Evolutionary conservation across 2,888 invertebrate genomes (phyloP).

Genomic region (Gandaritis pyraliata): DNA sequence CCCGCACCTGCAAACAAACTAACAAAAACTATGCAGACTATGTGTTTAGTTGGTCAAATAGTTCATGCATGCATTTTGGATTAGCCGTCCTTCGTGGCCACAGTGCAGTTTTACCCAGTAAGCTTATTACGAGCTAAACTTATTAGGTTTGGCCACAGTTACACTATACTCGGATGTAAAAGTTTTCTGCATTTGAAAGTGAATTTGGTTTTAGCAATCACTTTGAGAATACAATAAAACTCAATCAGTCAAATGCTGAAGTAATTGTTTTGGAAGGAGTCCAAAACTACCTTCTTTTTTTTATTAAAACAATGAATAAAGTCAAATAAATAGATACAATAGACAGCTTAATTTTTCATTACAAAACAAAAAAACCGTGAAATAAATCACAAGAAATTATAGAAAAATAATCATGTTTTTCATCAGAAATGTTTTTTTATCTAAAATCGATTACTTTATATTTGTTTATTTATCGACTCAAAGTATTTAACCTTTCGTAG

Average conservation of each 20-base stretch:
- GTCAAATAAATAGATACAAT: too few relatives aligned
- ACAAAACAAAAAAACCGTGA: too few relatives aligned
- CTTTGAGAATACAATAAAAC: conserved; percentile 14
- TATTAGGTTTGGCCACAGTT: background rate
- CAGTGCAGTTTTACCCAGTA: conserved; percentile 39
- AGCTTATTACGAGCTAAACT: background rate
- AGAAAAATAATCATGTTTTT: too few relatives aligned
- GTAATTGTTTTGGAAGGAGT: conserved; percentile 9
- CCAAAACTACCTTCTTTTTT: conserved; percentile 9
- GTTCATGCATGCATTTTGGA: conserved; percentile 63
- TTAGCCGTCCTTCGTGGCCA: conserved; percentile 49
- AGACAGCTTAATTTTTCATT: too few relatives aligned
- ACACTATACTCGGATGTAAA: background rate
- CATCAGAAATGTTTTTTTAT: too few relatives aligned
- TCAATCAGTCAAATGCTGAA: conserved; percentile 13
- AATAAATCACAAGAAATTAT: too few relatives aligned
- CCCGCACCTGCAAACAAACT: conserved; percentile 27
- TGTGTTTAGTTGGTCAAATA: conserved; percentile 59
- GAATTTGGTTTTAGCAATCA: background rate
- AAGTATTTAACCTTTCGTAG: too few relatives aligned
- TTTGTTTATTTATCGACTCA: too few relatives aligned
- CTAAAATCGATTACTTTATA: too few relatives aligned
- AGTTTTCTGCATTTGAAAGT: conserved; percentile 4
- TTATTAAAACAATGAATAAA: conserved; percentile 3
- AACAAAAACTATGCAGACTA: conserved; percentile 52